Percentiles rank a stretch among this genome's conserved stretches.
Conservation (phyloP, 2,797 vertebrate genomes). For the Thripadectes ignobilis region DNA sequence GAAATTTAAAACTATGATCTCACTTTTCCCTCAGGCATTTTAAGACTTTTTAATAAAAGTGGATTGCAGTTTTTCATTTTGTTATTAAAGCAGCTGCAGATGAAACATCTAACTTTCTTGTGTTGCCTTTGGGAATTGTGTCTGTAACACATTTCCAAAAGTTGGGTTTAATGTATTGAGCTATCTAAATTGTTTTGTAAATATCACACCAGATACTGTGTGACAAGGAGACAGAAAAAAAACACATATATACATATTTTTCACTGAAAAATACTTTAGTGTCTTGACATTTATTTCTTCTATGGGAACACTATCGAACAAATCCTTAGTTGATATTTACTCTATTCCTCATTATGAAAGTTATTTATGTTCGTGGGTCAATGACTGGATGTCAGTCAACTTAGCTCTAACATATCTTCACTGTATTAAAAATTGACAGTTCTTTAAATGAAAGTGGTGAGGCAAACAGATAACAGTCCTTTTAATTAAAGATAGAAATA, state of each 20-base stretch:
- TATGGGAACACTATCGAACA: not conserved
- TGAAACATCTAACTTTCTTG: conserved; percentile 52
- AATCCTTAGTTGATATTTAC: not conserved
- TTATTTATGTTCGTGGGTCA: not conserved
- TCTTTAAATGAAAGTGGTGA: not conserved
- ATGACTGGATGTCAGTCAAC: not conserved
- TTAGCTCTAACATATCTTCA: not conserved
- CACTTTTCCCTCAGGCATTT: conserved; percentile 57
- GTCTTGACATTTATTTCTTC: conserved; percentile 18
- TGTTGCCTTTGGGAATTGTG: conserved; percentile 52
- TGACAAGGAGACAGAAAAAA: not conserved
- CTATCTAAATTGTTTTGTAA: conserved; percentile 51
- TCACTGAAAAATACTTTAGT: not conserved
- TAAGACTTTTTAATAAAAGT: conserved; percentile 64
- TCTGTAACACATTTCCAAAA: conserved; percentile 20
- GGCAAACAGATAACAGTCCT: not conserved
- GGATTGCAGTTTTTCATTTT: conserved; percentile 63
- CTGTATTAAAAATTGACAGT: not conserved
- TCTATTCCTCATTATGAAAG: not conserved
- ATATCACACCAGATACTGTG: not conserved
- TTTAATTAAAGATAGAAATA: not conserved
- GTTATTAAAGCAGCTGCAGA: conserved; percentile 58
- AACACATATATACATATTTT: not conserved
- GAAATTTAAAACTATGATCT: conserved; percentile 58
- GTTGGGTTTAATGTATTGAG: conserved; percentile 46